Evolutionary conservation across 2,113 vertebrate genomes (phyloP).

Genomic region (Nothobranchius furzeri): DNA sequence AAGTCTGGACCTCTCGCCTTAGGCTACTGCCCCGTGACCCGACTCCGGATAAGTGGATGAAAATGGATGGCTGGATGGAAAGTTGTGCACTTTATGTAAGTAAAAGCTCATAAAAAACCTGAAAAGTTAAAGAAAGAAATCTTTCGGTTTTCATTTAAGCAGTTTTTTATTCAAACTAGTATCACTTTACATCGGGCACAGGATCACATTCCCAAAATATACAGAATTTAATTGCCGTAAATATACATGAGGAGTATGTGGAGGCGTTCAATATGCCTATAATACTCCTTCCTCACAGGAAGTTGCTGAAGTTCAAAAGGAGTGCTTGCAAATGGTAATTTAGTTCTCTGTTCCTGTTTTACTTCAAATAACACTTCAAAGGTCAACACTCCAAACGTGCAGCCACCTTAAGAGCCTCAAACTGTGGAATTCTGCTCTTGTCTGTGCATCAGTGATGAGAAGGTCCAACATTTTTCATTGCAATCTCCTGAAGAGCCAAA

Average conservation of each 20-base stretch:
- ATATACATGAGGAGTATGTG: conserved; percentile 41
- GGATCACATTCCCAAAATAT: conserved; percentile 60
- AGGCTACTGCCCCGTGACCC: too few species aligned
- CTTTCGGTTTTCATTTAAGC: conserved; percentile 19
- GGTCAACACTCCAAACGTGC: conserved; percentile 43
- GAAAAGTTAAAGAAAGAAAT: too few species aligned
- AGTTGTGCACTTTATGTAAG: too few species aligned
- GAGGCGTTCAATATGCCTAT: conserved; percentile 23
- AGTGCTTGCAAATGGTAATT: conserved; percentile 49
- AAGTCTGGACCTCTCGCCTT: too few species aligned
- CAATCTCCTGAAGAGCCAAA: conserved; percentile 50
- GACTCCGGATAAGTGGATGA: too few species aligned
- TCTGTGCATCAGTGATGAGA: conserved; percentile 18
- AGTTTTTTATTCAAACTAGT: conserved; percentile 71
- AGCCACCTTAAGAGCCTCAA: conserved; percentile 52
- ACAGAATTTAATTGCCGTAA: conserved; percentile 53
- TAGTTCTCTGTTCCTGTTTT: conserved; percentile 4
- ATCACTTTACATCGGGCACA: conserved; percentile 68
- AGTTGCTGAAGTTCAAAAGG: conserved; percentile 18
- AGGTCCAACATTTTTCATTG: conserved; percentile 42
- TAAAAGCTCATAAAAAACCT: too few species aligned
- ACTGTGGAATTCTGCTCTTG: conserved; percentile 23
- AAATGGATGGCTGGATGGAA: too few species aligned
- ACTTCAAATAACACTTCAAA: conserved; percentile 37
- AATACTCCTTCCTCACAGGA: conserved; percentile 1